phyloP scores from a whole-genome alignment of 2,888 invertebrate genomes.

The Coelinius sp. region DNA sequence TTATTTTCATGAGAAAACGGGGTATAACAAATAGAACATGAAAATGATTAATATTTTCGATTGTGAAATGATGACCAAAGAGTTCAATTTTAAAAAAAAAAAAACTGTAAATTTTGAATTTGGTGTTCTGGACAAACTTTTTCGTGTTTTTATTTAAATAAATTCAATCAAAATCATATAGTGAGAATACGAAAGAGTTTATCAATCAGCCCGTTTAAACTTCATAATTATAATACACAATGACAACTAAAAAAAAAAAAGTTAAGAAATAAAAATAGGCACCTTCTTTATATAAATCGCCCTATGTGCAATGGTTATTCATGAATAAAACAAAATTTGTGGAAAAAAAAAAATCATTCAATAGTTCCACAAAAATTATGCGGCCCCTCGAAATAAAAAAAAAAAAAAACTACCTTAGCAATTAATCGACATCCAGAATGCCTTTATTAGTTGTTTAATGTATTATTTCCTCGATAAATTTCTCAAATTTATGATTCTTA shows the following conservation, averaged over 20 bases:
- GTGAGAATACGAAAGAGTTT: slow-evolving; percentile 21
- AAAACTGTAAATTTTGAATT: slow-evolving; percentile 18
- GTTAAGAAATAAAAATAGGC: slow-evolving; percentile 23
- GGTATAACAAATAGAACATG: slow-evolving; percentile 9
- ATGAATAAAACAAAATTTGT: slow-evolving; percentile 35
- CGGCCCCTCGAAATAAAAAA: slow-evolving; percentile 10
- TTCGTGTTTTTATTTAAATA: slow-evolving; percentile 10
- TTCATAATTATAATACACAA: slow-evolving; percentile 25
- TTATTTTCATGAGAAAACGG: slow-evolving; percentile 22
- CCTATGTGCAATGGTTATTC: slow-evolving; percentile 32
- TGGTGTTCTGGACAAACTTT: slow-evolving; percentile 18
- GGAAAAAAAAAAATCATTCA: background rate
- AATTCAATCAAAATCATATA: background rate
- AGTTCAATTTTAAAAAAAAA: slow-evolving; percentile 21
- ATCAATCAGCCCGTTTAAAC: slow-evolving; percentile 16
- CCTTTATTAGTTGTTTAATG: slow-evolving; percentile 18
- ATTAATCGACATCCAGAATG: slow-evolving; percentile 2
- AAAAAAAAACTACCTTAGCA: background rate
- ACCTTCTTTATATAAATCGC: slow-evolving; percentile 33
- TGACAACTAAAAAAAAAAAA: slow-evolving; percentile 21
- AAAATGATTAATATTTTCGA: slow-evolving; percentile 15
- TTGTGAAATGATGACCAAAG: slow-evolving; percentile 23
- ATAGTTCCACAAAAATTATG: background rate
- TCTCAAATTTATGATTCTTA: slow-evolving; percentile 29
- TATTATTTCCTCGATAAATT: background rate